A percentile compares a stretch with the other conserved stretches of the same genome.
Evolutionary conservation across 2,888 invertebrate genomes (phyloP).

Genomic region (Silvanus unidentatus): DNA sequence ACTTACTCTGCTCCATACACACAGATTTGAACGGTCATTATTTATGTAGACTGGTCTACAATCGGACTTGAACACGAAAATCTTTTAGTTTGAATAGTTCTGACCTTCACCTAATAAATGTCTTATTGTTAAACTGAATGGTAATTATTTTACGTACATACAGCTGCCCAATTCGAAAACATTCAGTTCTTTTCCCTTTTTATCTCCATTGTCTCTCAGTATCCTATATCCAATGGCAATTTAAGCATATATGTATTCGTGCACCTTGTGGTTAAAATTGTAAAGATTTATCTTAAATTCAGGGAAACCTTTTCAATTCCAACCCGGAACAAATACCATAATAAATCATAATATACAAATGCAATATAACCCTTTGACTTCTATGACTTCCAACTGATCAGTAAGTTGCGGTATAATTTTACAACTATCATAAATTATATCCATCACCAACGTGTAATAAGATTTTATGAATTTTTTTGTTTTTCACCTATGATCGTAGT

Average conservation of each 20-base stretch:
- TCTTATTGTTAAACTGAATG: too few species aligned
- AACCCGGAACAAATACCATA: conserved; percentile 32
- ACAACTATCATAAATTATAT: conserved; percentile 26
- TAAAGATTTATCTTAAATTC: too few species aligned
- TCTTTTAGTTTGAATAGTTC: conserved; percentile 5
- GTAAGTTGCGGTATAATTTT: conserved; percentile 24
- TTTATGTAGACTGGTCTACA: conserved; percentile 22
- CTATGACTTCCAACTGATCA: conserved; percentile 26
- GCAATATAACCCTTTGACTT: conserved; percentile 33
- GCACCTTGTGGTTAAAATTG: too few species aligned
- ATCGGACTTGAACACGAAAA: conserved; percentile 2
- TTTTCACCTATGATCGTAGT: too few species aligned
- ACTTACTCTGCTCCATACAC: conserved; percentile 24
- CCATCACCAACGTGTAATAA: not conserved
- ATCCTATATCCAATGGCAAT: too few species aligned
- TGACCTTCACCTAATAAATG: conserved; percentile 29
- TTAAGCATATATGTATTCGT: too few species aligned
- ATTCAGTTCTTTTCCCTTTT: too few species aligned
- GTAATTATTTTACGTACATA: too few species aligned
- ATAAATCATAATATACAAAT: conserved; percentile 32
- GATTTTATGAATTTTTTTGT: too few species aligned
- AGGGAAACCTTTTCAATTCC: conserved; percentile 11
- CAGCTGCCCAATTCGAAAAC: too few species aligned
- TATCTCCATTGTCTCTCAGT: too few species aligned
- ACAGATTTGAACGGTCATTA: conserved; percentile 27